phyloP scores from a whole-genome alignment of 2,113 vertebrate genomes.

The Leptodactylus fuscus region DNA sequence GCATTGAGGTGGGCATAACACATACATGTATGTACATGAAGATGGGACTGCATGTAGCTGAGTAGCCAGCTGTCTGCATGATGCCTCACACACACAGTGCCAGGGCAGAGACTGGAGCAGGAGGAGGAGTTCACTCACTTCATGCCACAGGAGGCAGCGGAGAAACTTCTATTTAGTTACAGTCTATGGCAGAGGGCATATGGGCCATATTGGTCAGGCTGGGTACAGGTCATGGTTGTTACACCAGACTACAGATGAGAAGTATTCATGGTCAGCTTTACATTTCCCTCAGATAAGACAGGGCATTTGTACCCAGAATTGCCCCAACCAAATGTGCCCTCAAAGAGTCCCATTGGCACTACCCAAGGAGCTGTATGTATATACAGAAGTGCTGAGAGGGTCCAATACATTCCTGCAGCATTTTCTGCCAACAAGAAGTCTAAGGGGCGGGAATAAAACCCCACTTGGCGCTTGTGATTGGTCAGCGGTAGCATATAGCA shows the following conservation, averaged over 20 bases:
- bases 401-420: not conserved
- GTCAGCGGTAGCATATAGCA: not conserved
- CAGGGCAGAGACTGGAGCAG: not conserved
- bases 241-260: too few species aligned
- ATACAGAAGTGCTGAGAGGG: not conserved
- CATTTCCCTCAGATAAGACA: not conserved
- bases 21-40: not conserved
- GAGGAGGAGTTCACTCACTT: slow-evolving; percentile 21
- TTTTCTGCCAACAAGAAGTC: not conserved
- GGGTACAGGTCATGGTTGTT: too few species aligned
- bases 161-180: not conserved
- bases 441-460: not conserved
- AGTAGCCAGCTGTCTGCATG: slow-evolving; percentile 13
- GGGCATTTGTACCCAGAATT: not conserved
- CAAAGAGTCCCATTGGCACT: too few species aligned
- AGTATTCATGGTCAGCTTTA: too few species aligned
- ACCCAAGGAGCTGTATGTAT: not conserved
- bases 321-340: too few species aligned
- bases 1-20: not conserved
- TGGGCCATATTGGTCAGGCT: not conserved
- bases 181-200: too few species aligned
- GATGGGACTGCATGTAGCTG: not conserved
- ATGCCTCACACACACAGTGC: not conserved
- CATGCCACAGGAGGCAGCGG: not conserved
- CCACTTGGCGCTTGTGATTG: not conserved